Base-by-base conservation (phyloP, 2,113 vertebrate species). In the Etheostoma spectabile region DNA sequence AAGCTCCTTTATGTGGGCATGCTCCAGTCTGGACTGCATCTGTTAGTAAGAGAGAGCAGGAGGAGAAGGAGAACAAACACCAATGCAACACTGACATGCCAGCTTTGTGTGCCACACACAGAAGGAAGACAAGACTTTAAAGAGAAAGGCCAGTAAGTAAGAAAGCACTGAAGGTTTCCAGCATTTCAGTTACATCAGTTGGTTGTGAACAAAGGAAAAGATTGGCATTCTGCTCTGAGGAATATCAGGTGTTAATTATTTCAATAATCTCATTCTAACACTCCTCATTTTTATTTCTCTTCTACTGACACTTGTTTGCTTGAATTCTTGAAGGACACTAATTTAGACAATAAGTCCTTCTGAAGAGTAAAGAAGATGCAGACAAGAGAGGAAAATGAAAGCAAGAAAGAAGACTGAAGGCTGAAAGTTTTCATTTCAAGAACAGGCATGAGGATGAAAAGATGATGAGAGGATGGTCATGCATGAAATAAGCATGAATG, bases 1-100 rank as follows among this genome's bases (percentile, higher is more conserved):
- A 94, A 99, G 97, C 96, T 99, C 98, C 98, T 99, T 98, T 96
- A 98, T 97, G 95, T 97, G 97, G 97, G 95, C 98, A 98, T 99
- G 98, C 96, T 99, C 98, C 98, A 99, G 97, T 96, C 97, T 97
- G 97, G 97, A 99, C 98, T 99, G 98, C 98, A 97, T 99, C 98
- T 99, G 98, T 99, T 99, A 99, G 98, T 99, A 95, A 89, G 85
- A 92, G 77, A 92, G 82, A 93, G 90, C 91, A 95, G 91, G 93
- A 95, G 96, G 95, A 97, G 96, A 96, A 96, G 97, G 94, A 98
- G 95, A 97, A 98, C 84, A 94, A 74, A 98, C 96, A 93, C 96
- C 96, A 96, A 96, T 96, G 97, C 97, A 96, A 97, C 96, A 96
- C 94, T 96, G 95, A 97, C 97, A 96, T 97, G 97, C 97, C 96